Evolutionary conservation across 1,140 invertebrate genomes (phyloP), one percentile per base, ranked within the genome.

Genomic region (Marisa cornuarietis): DNA sequence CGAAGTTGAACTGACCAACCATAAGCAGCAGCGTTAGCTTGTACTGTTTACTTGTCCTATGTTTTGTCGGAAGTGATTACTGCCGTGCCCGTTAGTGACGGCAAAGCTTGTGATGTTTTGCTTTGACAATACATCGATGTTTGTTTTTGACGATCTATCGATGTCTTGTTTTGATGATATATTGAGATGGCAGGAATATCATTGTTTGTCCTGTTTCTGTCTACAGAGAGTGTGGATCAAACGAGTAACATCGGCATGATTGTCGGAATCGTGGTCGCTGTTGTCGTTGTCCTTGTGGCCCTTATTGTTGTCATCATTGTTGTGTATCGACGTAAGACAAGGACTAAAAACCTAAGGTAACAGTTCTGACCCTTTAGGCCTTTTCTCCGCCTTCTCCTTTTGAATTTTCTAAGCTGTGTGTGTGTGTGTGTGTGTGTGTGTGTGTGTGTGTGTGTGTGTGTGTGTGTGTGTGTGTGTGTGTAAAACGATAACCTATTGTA

Each of bases 251-350:
- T 77, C 18, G 81, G 78, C 16, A 79, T 79, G 72, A 82, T 82
- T 22, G 63, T 80, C 77, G 84, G 80, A 51, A 82, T 83, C 61
- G 81, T 81, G 68, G 62, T 83, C 26, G 79, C 61, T 73, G 77
- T 81, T 24, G 68, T 83, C 13, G 71, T 73, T 11, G 63, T 79
- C 42, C 16, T 80, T 11, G 54, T 69, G 6, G 61, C 81, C 54
- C 14, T 81, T 11, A 51, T 83, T 22, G 20, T 73, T 31, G 73
- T 85, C 62, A 31, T 74, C 62, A 49, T 85, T 20, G 26, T 84
- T 22, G 31, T 31, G 20, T 74, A 54, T 52, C 68, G 75, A 18
- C 58, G 62, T 24, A 42, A 71, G 24, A 76, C 4, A 22, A 72
- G 18, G 24, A n/a, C 49, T 68, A 58, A 63, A n/a, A 24, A 7